Base-by-base conservation (phyloP, 2,888 invertebrate genomes). In the Synanthedon vespiformis region DNA sequence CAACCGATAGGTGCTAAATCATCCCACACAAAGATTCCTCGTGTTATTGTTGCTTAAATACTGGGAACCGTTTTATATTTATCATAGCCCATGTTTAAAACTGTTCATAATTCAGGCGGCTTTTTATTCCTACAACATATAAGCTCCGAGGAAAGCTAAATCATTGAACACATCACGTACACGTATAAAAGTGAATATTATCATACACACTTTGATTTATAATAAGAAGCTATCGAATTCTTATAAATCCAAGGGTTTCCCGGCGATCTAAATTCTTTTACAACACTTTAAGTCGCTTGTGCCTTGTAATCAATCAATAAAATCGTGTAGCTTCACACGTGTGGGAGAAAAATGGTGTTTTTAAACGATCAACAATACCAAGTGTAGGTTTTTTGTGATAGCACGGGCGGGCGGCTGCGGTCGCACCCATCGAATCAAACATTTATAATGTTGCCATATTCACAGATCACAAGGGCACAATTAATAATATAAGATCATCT, bases 21-120 rank as follows among this genome's bases (percentile, higher is more conserved):
- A 68, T 60, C 49, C 51, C 53, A 57, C 58, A 71, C 67, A 69
- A 68, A 64, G 57, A 66, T 56, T 55, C 52, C 60, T 63, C 61
- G 57, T 55, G 55, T 63, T 65, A 70, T 72, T 69, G 65, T 67
- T 68, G 60, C 61, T 63, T 65, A 68, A 67, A 67, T 68, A 72
- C 69, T 61, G 57, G 58, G 66, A 68, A 66, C 59, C 56, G 55
- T 53, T 60, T 53, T 60, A 41, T 56, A 56, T 57, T 58, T 54
- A 58, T 58, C 58, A 58, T 53, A 55, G 51, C 40, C 53, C 53
- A 47, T 48, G 51, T 49, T 48, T 54, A 50, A 54, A 58, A 54
- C 53, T 54, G 52, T 51, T 52, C 52, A 53, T 53, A 56, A 53
- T 51, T 55, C 53, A 48, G 13, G 16, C 18, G 48, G 48, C 44